These are phyloP conservation scores for Caenorhabditis elegans DNA, from an alignment of 1,140 invertebrate genomes.

Conservation along the genomic window DNA sequence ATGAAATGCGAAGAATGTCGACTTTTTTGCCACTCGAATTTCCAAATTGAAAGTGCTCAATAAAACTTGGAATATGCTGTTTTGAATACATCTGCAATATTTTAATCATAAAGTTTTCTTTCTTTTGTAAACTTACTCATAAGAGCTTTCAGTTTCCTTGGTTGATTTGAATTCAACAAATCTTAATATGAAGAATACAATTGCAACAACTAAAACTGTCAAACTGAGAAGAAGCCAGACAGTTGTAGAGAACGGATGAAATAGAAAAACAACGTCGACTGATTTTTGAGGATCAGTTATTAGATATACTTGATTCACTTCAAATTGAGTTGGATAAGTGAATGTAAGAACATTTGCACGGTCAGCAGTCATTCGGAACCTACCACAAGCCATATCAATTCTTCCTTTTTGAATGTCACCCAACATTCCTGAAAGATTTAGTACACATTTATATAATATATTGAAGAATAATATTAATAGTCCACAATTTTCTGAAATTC, in stretches of 20 bases:
- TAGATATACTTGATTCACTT: background rate
- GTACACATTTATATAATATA: too few species aligned
- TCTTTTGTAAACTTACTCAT: background rate
- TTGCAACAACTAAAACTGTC: background rate
- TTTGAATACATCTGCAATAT: background rate
- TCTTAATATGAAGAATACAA: background rate
- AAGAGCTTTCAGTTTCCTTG: background rate
- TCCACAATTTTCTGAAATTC: too few species aligned
- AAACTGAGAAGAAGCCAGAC: background rate
- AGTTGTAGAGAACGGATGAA: background rate
- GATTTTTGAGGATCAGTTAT: background rate
- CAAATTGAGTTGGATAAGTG: conserved; percentile 10
- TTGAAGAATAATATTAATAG: too few species aligned
- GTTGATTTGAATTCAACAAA: background rate
- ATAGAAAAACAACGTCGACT: background rate
- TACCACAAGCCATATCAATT: background rate
- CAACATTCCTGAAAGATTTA: background rate
- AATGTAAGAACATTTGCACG: background rate
- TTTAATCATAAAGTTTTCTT: too few species aligned
- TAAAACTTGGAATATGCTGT: background rate
- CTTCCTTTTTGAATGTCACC: conserved; percentile 2
- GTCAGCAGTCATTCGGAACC: background rate
- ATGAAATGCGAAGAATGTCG: conserved; percentile 19
- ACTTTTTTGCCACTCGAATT: background rate
- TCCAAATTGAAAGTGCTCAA: background rate